A percentile compares a stretch with the other conserved stretches of the same genome.
phyloP scores from a whole-genome alignment of 1,140 invertebrate genomes.

The Plutomurus gul region DNA sequence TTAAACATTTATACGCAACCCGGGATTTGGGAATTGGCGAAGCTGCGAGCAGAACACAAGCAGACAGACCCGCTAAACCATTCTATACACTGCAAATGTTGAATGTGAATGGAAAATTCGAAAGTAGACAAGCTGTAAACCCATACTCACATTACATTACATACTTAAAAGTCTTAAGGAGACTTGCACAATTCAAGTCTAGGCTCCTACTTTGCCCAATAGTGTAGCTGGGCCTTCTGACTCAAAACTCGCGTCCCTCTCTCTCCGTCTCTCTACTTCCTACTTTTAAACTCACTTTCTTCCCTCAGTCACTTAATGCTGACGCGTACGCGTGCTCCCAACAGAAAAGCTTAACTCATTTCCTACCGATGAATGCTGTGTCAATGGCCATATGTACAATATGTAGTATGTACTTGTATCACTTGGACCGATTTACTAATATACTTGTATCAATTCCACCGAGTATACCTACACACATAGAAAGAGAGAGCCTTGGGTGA shows the following conservation, averaged over 20 bases:
- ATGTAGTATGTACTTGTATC: background rate
- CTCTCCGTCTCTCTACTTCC: background rate
- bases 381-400: background rate
- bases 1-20: constrained; percentile 39
- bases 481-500: no score
- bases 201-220: background rate
- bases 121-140: constrained; percentile 15
- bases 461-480: background rate
- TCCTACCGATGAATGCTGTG: background rate
- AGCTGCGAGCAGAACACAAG: constrained; percentile 5
- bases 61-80: background rate
- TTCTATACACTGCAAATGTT: constrained; percentile 17
- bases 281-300: background rate
- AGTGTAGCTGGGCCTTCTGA: background rate
- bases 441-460: background rate
- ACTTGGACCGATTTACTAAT: no score
- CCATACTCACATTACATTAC: constrained; percentile 23
- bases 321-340: no score
- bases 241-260: background rate
- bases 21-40: constrained; percentile 30
- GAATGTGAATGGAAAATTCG: constrained; percentile 20
- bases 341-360: constrained; percentile 18
- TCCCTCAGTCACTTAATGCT: no score
- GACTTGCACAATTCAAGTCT: constrained; percentile 23
- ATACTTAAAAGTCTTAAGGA: constrained; percentile 30